These are phyloP conservation scores for Drosophila murphyi DNA, from an alignment of 1,140 invertebrate genomes.

Conservation along the genomic window DNA sequence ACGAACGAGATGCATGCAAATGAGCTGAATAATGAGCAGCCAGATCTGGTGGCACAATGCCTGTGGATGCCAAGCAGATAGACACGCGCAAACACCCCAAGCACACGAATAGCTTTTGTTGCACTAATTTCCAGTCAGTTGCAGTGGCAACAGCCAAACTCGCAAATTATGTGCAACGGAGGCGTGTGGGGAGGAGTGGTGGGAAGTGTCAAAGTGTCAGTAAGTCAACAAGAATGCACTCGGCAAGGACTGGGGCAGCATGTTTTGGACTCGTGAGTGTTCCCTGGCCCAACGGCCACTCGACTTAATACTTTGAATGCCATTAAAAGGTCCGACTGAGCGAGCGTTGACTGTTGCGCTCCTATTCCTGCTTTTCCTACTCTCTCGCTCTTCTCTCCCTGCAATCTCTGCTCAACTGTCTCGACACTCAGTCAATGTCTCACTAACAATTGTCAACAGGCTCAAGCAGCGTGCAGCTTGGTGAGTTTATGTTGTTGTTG, in stretches of 20 bases:
- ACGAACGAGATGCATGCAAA: constrained; percentile 72
- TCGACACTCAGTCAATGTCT: constrained; percentile 79
- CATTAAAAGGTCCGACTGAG: constrained; percentile 66
- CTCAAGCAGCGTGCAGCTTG: constrained; percentile 70
- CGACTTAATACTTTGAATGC: constrained; percentile 79
- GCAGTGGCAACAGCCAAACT: constrained; percentile 35
- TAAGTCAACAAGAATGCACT: constrained; percentile 81
- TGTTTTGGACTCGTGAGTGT: constrained; percentile 20
- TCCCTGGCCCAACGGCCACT: constrained; percentile 50
- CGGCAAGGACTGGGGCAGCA: constrained; percentile 51
- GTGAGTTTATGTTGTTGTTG: constrained; percentile 52
- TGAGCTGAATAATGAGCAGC: constrained; percentile 78
- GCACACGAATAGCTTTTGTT: constrained; percentile 45
- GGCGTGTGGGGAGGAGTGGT: constrained; percentile 11
- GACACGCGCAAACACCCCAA: neutral
- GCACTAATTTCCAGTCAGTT: constrained; percentile 72
- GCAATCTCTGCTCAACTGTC: neutral
- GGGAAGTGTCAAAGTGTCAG: constrained; percentile 73
- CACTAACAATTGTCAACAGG: constrained; percentile 82
- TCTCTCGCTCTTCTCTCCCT: constrained; percentile 3
- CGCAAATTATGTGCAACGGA: constrained; percentile 25
- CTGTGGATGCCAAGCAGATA: neutral
- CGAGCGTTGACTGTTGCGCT: neutral
- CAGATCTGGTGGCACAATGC: constrained; percentile 27
- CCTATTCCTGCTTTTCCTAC: neutral